These are phyloP conservation scores for Babylonia areolata DNA, from an alignment of 1,140 invertebrate species.

Conservation along the genomic window DNA sequence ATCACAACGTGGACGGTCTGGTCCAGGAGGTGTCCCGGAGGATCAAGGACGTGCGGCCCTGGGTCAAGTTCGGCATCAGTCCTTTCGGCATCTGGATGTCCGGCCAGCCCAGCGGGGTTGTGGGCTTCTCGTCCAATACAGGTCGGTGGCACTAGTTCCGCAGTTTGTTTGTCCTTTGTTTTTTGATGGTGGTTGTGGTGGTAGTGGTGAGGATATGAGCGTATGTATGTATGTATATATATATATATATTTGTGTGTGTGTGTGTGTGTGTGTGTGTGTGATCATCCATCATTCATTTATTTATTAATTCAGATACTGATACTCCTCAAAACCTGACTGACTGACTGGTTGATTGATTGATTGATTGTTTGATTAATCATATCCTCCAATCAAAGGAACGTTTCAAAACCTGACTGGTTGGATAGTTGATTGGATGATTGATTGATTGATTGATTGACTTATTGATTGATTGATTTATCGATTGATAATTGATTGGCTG, in stretches of 20 bases:
- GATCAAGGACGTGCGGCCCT: slow-evolving; percentile 56
- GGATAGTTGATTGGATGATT: no score
- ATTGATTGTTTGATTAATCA: no score
- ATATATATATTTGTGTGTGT: background rate
- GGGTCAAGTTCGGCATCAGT: slow-evolving; percentile 69
- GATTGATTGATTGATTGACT: no score
- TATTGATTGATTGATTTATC: no score
- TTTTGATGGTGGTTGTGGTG: background rate
- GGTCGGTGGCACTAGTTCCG: background rate
- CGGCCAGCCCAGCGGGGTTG: slow-evolving; percentile 61
- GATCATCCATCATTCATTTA: no score
- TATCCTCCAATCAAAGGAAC: no score
- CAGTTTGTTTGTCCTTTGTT: no score
- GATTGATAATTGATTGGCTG: no score
- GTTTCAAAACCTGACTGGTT: no score
- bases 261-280: background rate
- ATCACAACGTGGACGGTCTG: slow-evolving; percentile 67
- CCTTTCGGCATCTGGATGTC: slow-evolving; percentile 73
- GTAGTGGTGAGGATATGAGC: background rate
- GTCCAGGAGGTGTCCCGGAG: slow-evolving; percentile 55
- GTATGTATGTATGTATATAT: background rate
- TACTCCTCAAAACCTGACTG: no score
- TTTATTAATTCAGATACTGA: no score
- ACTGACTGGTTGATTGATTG: no score
- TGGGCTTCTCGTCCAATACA: slow-evolving; percentile 62